Evolutionary conservation across 2,797 vertebrate species (phyloP).

Genomic region (Saxicola maurus): DNA sequence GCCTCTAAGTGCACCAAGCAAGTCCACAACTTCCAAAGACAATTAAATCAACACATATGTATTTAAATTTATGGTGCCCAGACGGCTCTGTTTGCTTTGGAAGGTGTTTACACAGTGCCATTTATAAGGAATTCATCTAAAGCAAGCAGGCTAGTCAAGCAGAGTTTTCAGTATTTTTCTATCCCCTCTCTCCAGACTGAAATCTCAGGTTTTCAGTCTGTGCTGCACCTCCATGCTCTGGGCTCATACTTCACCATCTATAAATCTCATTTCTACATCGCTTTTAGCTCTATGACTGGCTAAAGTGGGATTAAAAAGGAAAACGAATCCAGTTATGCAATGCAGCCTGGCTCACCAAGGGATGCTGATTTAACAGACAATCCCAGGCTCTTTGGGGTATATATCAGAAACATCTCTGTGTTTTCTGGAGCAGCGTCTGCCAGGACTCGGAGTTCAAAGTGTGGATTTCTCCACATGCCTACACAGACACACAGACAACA

Average conservation of each 20-base stretch:
- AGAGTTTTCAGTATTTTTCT: neutral
- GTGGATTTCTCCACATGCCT: neutral
- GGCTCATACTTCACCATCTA: neutral
- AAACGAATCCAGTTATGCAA: conserved; percentile 9
- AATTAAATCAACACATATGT: neutral
- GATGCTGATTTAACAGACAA: neutral
- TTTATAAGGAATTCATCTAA: neutral
- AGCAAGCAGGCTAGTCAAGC: accelerated
- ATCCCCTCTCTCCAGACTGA: neutral
- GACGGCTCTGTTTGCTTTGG: neutral
- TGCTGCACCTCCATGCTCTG: neutral
- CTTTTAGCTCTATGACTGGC: neutral
- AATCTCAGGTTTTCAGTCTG: neutral
- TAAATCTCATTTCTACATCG: neutral
- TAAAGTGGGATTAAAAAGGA: conserved; percentile 5
- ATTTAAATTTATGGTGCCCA: no score
- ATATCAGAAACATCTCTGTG: neutral
- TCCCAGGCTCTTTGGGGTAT: neutral
- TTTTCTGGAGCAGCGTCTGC: neutral
- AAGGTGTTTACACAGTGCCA: neutral
- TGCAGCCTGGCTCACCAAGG: neutral
- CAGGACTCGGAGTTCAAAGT: neutral
- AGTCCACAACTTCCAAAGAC: neutral
- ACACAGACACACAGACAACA: neutral
- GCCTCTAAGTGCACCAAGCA: neutral